A percentile compares a stretch with the other conserved stretches of the same genome.
Conservation (phyloP, 2,113 vertebrate genomes). For the Coturnix japonica region DNA sequence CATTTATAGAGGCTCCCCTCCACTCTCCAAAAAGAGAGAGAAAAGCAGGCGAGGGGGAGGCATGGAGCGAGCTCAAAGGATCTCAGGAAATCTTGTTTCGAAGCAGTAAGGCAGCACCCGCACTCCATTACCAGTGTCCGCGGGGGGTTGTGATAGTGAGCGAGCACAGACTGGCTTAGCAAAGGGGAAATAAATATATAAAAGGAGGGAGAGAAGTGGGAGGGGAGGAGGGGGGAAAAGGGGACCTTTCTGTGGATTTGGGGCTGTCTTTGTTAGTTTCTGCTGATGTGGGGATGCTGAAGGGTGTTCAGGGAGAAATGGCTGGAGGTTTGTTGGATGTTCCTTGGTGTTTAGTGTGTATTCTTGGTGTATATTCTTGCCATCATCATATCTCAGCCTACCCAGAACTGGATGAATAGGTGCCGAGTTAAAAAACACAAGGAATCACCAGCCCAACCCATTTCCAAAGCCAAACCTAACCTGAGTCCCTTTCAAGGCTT, state of each 20-base stretch:
- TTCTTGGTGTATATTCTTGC: too few relatives aligned
- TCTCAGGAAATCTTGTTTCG: constrained; percentile 76
- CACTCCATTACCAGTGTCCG: constrained; percentile 64
- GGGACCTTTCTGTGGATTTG: constrained; percentile 4
- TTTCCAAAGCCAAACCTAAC: neutral
- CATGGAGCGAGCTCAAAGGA: constrained; percentile 26
- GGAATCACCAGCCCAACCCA: neutral
- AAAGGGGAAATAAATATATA: neutral
- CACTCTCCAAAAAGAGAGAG: neutral
- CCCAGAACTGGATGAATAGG: neutral
- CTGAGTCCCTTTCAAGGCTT: rapidly evolving
- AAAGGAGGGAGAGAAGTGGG: neutral
- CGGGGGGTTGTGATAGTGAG: constrained; percentile 54
- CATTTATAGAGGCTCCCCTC: constrained; percentile 43
- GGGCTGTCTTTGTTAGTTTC: constrained; percentile 32
- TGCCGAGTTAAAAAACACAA: neutral
- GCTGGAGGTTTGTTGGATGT: neutral
- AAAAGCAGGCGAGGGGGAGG: neutral
- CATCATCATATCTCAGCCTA: neutral
- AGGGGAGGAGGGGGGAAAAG: neutral
- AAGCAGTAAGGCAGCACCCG: constrained; percentile 73
- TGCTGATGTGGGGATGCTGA: neutral
- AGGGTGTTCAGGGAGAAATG: neutral
- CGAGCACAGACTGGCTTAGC: constrained; percentile 59
- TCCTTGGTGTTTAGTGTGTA: neutral